These are phyloP conservation scores for Gobio gobio DNA, from an alignment of 2,113 vertebrate species.

Conservation along the genomic window DNA sequence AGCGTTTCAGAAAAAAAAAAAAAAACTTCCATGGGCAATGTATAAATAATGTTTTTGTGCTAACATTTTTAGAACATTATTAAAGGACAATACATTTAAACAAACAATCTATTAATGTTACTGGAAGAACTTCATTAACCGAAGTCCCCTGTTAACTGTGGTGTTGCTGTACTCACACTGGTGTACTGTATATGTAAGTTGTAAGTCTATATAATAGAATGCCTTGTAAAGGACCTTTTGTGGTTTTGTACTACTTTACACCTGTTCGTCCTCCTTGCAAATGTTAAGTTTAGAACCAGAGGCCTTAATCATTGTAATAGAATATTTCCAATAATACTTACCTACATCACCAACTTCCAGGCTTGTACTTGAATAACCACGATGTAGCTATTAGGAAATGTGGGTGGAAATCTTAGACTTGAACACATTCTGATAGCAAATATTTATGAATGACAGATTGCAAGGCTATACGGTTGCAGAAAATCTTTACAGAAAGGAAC, in stretches of 20 bases:
- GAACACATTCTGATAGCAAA: slow-evolving; percentile 57
- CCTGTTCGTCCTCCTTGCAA: neutral
- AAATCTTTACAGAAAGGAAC: slow-evolving; percentile 60
- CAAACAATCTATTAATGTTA: too few species aligned
- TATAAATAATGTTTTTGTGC: too few species aligned
- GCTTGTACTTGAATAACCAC: slow-evolving; percentile 40
- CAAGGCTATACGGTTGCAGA: slow-evolving; percentile 55
- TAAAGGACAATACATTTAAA: too few species aligned
- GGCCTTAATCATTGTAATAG: slow-evolving; percentile 45
- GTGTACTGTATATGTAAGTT: too few species aligned
- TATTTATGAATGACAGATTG: slow-evolving; percentile 61
- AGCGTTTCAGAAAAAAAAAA: too few species aligned
- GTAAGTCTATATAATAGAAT: neutral
- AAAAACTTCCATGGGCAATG: too few species aligned
- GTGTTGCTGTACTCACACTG: too few species aligned
- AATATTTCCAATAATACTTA: slow-evolving; percentile 38
- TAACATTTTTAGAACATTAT: too few species aligned
- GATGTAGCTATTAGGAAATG: slow-evolving; percentile 35
- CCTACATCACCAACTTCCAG: slow-evolving; percentile 40
- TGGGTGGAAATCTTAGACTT: slow-evolving; percentile 57
- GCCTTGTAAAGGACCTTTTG: neutral
- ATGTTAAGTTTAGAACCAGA: neutral
- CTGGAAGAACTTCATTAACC: too few species aligned
- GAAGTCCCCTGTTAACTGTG: too few species aligned
- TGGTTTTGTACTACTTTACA: neutral